Conservation (phyloP, 2,888 invertebrate genomes). For the Cosmopolites sordidus region DNA sequence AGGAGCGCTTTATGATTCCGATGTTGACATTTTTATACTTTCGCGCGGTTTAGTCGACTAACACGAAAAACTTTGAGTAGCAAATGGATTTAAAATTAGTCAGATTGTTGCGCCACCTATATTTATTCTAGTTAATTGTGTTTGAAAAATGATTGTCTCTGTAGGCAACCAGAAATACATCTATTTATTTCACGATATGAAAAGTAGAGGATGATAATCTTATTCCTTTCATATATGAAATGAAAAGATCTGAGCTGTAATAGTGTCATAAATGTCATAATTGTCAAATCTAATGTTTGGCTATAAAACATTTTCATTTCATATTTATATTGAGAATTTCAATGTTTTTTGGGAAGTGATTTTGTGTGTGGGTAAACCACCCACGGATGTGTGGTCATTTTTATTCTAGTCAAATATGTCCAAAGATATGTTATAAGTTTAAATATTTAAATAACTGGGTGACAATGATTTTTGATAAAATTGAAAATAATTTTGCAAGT, state of each 20-base stretch:
- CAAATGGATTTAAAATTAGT: slow-evolving; percentile 16
- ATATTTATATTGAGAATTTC: too few species aligned
- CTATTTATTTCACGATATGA: not conserved
- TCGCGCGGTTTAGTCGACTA: slow-evolving; percentile 26
- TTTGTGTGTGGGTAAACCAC: not conserved
- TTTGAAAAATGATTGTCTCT: too few species aligned
- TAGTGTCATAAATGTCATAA: too few species aligned
- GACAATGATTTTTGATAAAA: too few species aligned
- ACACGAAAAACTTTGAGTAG: slow-evolving; percentile 9
- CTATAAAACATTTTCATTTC: too few species aligned
- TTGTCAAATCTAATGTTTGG: too few species aligned
- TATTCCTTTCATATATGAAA: too few species aligned
- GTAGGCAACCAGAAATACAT: not conserved
- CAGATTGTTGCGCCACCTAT: slow-evolving; percentile 8
- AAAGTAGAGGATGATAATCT: too few species aligned
- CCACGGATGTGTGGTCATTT: slow-evolving; percentile 5
- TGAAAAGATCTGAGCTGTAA: too few species aligned
- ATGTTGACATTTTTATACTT: slow-evolving; percentile 23
- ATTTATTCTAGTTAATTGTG: not conserved
- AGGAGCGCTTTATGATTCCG: slow-evolving; percentile 16
- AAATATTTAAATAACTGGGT: not conserved
- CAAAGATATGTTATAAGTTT: slow-evolving; percentile 8
- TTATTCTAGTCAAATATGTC: slow-evolving; percentile 17
- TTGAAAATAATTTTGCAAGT: not conserved
- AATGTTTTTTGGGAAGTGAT: not conserved